Evolutionary conservation across 2,888 invertebrate genomes (phyloP).

Genomic region (Drosophila niveifrons): DNA sequence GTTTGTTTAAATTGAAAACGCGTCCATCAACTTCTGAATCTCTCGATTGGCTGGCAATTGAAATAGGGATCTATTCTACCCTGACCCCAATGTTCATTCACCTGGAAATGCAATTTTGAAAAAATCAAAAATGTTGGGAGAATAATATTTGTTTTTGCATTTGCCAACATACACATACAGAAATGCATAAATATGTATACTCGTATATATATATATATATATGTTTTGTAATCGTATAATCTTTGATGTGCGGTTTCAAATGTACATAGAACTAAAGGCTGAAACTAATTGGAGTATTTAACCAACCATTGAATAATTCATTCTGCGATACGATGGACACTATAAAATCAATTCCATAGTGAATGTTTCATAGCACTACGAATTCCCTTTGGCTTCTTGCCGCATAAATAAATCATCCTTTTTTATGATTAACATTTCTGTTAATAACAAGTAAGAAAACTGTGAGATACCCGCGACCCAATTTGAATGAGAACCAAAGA

Average conservation of each 20-base stretch:
- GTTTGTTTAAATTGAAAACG: constrained; percentile 27
- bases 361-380: no score
- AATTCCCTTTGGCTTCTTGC: no score
- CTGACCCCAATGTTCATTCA: constrained; percentile 49
- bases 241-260: constrained; percentile 19
- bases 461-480: no score
- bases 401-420: no score
- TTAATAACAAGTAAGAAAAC: no score
- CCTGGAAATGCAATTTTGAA: constrained; percentile 47
- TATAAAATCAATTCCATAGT: no score
- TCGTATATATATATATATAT: no score
- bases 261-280: constrained; percentile 13
- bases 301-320: not conserved
- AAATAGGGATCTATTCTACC: constrained; percentile 32
- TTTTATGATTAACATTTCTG: no score
- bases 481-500: no score
- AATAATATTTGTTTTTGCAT: constrained; percentile 9
- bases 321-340: not conserved
- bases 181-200: no score
- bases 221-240: constrained; percentile 12
- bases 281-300: constrained; percentile 27
- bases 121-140: constrained; percentile 1
- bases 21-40: constrained; percentile 20
- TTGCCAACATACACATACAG: not conserved
- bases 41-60: constrained; percentile 35